Percentiles rank a stretch among this genome's conserved stretches.
These are phyloP conservation scores for Scarus forsteni DNA, from an alignment of 2,797 vertebrate species.

Conservation along the genomic window DNA sequence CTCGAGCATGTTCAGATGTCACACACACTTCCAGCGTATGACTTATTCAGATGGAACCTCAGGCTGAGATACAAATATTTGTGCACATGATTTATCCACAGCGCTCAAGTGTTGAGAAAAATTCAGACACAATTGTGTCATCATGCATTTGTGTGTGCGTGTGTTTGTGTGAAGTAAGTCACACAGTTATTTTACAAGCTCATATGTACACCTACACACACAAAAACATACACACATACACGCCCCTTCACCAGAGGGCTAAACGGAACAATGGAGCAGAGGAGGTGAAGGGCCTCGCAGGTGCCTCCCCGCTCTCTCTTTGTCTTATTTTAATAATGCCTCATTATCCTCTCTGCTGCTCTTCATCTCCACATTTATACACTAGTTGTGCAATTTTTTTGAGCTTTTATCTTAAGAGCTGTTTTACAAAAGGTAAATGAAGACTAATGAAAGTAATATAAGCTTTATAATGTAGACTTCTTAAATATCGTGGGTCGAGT, in stretches of 20 bases:
- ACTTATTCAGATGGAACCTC: slow-evolving; percentile 66
- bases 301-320: slow-evolving; percentile 39
- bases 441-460: too few species aligned
- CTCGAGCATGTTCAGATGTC: slow-evolving; percentile 25
- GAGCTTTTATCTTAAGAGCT: neutral
- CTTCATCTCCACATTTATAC: neutral
- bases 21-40: slow-evolving; percentile 39
- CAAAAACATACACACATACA: slow-evolving; percentile 31
- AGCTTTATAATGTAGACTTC: too few species aligned
- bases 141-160: slow-evolving; percentile 19
- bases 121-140: slow-evolving; percentile 71
- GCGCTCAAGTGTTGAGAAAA: slow-evolving; percentile 64
- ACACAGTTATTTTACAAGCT: slow-evolving; percentile 47
- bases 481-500: too few species aligned
- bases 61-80: slow-evolving; percentile 65
- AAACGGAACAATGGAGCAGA: slow-evolving; percentile 43
- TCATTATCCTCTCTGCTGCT: slow-evolving; percentile 9
- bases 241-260: slow-evolving; percentile 62
- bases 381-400: neutral
- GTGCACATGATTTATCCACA: slow-evolving; percentile 68
- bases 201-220: slow-evolving; percentile 25
- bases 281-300: slow-evolving; percentile 27
- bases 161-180: slow-evolving; percentile 2
- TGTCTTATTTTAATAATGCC: slow-evolving; percentile 19
- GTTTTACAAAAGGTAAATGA: too few species aligned